Base-by-base conservation (phyloP, 2,797 vertebrate species). In the Coranthus polyacanthus region DNA sequence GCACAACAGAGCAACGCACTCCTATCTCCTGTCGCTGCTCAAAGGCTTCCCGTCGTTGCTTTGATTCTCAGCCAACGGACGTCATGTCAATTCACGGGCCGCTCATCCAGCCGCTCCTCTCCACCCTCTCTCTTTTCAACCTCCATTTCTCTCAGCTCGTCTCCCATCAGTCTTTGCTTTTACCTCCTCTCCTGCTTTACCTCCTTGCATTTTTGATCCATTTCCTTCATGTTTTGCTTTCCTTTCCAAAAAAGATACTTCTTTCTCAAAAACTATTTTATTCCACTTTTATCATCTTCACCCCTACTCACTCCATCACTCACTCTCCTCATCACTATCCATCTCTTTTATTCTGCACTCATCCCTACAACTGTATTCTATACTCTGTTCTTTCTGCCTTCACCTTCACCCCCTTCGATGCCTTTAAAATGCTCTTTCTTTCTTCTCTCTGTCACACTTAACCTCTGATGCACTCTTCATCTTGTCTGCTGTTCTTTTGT, bases 61-160 rank as follows among this genome's bases (percentile, higher is more conserved):
- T 89, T 85, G 79, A 87, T 85, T 87, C 62, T 47, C 37, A 2
- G 63, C 43, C 49, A 43, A 68, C 69, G 64, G 68, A 57, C 54
- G 34, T 79, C 56, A 75, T 42, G 68, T 56, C 55, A 57, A 17
- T 60, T 68, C 32, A 58, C 13, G 18, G 37, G 41, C 54, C 22
- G 12, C 53, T 65, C 17, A 45, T 70, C 50, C 36, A 38, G 12
- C 46, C 10, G 8, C 65, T 20, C 38, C 24, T 58, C 32, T 42
- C 22, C 45, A 29, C 20, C 16, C 20, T 41, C 18, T 41, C 50
- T 67, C 34, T 38, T 38, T 61, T 51, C 60, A 34, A 66, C 67
- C 83, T 76, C 32, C 26, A 12, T 32, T 46, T 24, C 15, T 38
- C n/a, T 34, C n/a, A n/a, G n/a, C n/a, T 51, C 39, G 3, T 26